Evolutionary conservation across 1,140 invertebrate genomes (phyloP).

Genomic region (Arctopsyche grandis): DNA sequence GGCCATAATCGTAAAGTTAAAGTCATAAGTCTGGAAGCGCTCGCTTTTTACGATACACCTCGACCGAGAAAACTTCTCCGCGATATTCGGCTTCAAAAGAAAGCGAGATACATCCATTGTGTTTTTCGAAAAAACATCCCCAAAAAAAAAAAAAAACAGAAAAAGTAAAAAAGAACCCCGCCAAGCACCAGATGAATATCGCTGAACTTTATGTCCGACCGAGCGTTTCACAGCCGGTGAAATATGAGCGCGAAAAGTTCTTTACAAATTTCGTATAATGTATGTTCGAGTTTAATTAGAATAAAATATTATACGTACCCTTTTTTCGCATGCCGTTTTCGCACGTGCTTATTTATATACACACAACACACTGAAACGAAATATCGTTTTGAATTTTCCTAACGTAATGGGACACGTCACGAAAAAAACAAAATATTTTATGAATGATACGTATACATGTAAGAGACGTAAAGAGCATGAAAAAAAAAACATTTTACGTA

Average conservation of each 20-base stretch:
- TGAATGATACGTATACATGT: neutral
- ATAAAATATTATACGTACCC: neutral
- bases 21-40: neutral
- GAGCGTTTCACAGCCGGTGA: neutral
- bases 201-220: neutral
- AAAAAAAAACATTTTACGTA: no score
- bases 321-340: slow-evolving; percentile 3
- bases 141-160: no score
- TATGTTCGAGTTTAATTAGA: slow-evolving; percentile 11
- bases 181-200: neutral
- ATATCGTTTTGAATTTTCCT: slow-evolving; percentile 7
- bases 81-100: neutral
- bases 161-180: no score
- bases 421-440: slow-evolving; percentile 16
- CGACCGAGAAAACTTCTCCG: neutral
- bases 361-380: neutral
- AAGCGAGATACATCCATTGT: neutral
- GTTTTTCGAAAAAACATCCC: neutral
- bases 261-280: no score
- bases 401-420: neutral
- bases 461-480: no score
- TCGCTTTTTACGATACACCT: slow-evolving; percentile 1
- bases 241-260: neutral
- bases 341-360: neutral
- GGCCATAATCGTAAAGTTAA: slow-evolving; percentile 26